Percentiles rank a stretch among this genome's conserved stretches.
Evolutionary conservation across 1,140 invertebrate species (phyloP).

Genomic region (Drosophila ohnishii): DNA sequence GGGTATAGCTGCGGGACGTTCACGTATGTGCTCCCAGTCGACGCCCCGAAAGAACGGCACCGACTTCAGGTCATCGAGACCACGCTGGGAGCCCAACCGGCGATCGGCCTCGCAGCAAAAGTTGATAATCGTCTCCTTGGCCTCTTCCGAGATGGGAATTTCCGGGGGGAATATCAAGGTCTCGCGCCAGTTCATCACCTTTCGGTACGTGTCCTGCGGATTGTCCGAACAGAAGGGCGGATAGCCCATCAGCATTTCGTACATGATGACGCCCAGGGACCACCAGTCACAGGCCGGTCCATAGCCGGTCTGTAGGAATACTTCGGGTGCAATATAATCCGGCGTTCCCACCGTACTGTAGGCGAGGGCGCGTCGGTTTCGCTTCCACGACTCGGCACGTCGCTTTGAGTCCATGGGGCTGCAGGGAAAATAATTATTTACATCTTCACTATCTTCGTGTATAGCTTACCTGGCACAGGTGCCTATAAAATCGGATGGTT

Average conservation of each 20-base stretch:
- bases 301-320: conserved; percentile 98
- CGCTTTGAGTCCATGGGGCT: conserved; percentile 98
- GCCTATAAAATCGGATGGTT: conserved; percentile 93
- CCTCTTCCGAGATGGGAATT: conserved; percentile 98
- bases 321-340: conserved; percentile 98
- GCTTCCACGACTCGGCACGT: conserved; percentile 99
- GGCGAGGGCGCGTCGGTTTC: conserved; percentile 95
- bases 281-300: conserved; percentile 99
- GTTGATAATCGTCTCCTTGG: conserved; percentile 92
- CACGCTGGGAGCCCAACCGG: conserved; percentile 93
- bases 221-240: conserved; percentile 99
- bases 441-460: background rate
- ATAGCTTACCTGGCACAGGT: conserved; percentile 78
- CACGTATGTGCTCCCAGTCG: conserved; percentile 98
- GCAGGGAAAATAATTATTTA: background rate
- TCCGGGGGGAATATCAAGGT: conserved; percentile 99
- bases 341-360: conserved; percentile 99
- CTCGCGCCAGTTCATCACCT: conserved; percentile 99
- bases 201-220: conserved; percentile 99
- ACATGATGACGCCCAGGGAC: conserved; percentile 99
- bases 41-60: conserved; percentile 95
- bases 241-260: conserved; percentile 99
- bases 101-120: conserved; percentile 98
- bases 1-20: conserved; percentile 98
- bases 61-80: conserved; percentile 93